These are phyloP conservation scores for Trachymyrmex cornetzi DNA, from an alignment of 1,140 invertebrate genomes.

Conservation along the genomic window DNA sequence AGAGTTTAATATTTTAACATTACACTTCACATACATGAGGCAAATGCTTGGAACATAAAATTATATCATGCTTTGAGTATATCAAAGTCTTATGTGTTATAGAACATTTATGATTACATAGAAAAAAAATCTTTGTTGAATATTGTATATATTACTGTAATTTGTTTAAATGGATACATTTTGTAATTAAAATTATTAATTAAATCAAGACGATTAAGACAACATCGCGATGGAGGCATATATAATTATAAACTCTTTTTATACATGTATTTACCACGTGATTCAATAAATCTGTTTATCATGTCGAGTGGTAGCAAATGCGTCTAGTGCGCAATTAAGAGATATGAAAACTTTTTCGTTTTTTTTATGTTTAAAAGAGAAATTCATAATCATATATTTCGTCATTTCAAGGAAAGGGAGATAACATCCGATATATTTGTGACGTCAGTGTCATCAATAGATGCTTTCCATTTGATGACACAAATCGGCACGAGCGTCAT, in stretches of 20 bases:
- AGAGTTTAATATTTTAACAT: too few relatives aligned
- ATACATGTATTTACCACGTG: not conserved
- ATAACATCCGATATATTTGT: not conserved
- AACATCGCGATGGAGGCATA: not conserved
- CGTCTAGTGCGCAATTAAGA: not conserved
- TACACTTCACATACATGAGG: not conserved
- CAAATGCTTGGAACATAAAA: not conserved
- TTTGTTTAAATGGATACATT: too few relatives aligned
- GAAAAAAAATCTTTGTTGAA: not conserved
- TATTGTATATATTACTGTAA: not conserved
- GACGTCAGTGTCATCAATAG: not conserved
- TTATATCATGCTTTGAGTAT: not conserved
- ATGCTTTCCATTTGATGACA: too few relatives aligned
- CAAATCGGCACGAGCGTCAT: too few relatives aligned
- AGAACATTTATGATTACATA: not conserved
- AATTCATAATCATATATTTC: not conserved
- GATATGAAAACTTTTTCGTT: not conserved
- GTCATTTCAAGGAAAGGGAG: not conserved
- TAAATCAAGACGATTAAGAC: not conserved
- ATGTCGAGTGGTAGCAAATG: not conserved
- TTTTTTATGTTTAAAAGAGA: not conserved
- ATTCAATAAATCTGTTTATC: slow-evolving; percentile 11
- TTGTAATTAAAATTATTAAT: not conserved
- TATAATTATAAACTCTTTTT: not conserved
- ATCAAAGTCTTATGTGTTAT: too few relatives aligned